Evolutionary conservation across 1,140 invertebrate genomes (phyloP).

Genomic region (Sinella curviseta): DNA sequence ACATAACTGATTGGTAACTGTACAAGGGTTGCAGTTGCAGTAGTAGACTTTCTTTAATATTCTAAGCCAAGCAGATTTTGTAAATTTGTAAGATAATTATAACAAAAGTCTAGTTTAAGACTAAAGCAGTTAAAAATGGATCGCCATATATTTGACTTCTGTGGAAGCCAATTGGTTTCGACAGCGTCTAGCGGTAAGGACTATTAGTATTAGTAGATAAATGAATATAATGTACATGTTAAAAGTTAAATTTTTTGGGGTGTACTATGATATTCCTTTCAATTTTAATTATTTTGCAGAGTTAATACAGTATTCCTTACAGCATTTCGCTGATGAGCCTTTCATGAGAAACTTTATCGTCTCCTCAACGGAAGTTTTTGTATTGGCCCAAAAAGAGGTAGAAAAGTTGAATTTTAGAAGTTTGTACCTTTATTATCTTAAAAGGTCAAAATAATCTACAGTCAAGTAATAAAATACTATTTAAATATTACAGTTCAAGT

Average conservation of each 20-base stretch:
- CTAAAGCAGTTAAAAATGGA: too few relatives aligned
- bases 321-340: slow-evolving; percentile 37
- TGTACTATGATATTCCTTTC: not conserved
- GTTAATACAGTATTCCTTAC: not conserved
- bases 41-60: too few relatives aligned
- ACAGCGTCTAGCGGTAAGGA: not conserved
- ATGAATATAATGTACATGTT: too few relatives aligned
- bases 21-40: too few relatives aligned
- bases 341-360: slow-evolving; percentile 42
- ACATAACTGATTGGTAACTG: too few relatives aligned
- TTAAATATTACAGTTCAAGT: slow-evolving; percentile 30
- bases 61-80: too few relatives aligned
- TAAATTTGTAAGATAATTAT: too few relatives aligned
- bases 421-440: too few relatives aligned
- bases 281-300: slow-evolving; percentile 29
- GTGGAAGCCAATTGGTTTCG: slow-evolving; percentile 23
- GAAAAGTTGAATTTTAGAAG: too few relatives aligned
- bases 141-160: not conserved
- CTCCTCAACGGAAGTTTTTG: slow-evolving; percentile 42
- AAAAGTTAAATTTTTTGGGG: too few relatives aligned
- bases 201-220: not conserved
- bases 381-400: slow-evolving; percentile 36
- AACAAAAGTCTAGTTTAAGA: too few relatives aligned
- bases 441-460: not conserved
- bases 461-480: not conserved